phyloP scores from a whole-genome alignment of 1,140 invertebrate genomes.

The Sitophilus oryzae region DNA sequence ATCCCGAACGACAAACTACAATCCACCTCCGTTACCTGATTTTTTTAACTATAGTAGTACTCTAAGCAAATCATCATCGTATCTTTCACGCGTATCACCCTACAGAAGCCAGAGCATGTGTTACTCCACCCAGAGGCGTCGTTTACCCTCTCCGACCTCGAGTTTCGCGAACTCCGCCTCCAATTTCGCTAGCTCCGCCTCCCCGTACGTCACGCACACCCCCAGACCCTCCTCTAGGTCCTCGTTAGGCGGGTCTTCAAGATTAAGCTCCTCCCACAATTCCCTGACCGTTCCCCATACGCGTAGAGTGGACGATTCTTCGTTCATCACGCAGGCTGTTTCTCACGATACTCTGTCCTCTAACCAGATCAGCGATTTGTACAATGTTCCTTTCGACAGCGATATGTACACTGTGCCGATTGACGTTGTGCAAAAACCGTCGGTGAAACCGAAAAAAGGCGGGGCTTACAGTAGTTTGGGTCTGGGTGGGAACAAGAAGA shows the following conservation, averaged over 20 bases:
- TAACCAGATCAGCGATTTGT: constrained; percentile 72
- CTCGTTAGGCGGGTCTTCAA: constrained; percentile 61
- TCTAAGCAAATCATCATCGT: constrained; percentile 9
- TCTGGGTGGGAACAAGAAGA: constrained; percentile 46
- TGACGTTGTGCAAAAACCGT: constrained; percentile 60
- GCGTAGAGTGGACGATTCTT: constrained; percentile 70
- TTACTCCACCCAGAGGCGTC: neutral
- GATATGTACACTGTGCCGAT: constrained; percentile 81
- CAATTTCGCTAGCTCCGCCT: constrained; percentile 15
- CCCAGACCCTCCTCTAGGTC: constrained; percentile 64
- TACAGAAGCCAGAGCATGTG: neutral
- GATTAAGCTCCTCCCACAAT: constrained; percentile 74
- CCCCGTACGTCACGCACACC: constrained; percentile 22
- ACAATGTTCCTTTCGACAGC: constrained; percentile 78
- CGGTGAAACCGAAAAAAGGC: constrained; percentile 53
- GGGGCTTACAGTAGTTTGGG: constrained; percentile 4
- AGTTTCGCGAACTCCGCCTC: constrained; percentile 20
- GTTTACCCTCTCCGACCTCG: constrained; percentile 9
- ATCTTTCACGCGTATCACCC: constrained; percentile 6
- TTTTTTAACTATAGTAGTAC: neutral
- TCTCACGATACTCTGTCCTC: constrained; percentile 69
- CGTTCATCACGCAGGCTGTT: constrained; percentile 79
- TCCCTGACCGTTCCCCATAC: constrained; percentile 64
- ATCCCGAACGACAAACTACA: constrained; percentile 30
- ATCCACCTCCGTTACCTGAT: constrained; percentile 12